Percentiles rank a stretch among this genome's conserved stretches.
phyloP scores from a whole-genome alignment of 2,113 vertebrate species.

The Phrynosoma blainvillii region DNA sequence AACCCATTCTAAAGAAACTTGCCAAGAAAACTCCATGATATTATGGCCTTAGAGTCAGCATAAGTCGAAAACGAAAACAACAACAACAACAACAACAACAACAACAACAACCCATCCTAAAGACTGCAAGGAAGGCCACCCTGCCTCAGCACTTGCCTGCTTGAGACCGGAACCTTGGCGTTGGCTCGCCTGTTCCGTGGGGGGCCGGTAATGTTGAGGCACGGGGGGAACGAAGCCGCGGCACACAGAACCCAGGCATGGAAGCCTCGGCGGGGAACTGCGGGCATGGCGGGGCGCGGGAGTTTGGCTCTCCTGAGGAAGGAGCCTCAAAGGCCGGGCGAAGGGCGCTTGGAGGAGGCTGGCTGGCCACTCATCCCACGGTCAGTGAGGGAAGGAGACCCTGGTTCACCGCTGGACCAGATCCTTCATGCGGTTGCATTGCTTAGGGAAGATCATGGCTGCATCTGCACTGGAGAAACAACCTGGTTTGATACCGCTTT shows the following conservation, averaged over 20 bases:
- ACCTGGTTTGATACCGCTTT: too few species aligned
- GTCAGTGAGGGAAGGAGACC: conserved; percentile 32
- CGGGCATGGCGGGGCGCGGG: neutral
- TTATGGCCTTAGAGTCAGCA: too few species aligned
- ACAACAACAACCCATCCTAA: too few species aligned
- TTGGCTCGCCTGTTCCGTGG: neutral
- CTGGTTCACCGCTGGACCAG: too few species aligned
- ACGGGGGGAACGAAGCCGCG: conserved; percentile 45
- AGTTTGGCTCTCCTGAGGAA: neutral
- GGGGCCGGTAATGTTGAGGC: neutral
- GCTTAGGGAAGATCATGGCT: too few species aligned
- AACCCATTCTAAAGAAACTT: too few species aligned
- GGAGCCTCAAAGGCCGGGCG: neutral
- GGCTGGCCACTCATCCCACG: conserved; percentile 57
- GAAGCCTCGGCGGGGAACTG: accelerated
- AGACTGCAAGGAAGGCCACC: neutral
- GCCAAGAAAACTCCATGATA: too few species aligned
- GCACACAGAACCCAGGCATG: accelerated
- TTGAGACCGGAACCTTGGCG: neutral
- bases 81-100: too few species aligned
- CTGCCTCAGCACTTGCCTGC: neutral
- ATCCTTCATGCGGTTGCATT: too few species aligned
- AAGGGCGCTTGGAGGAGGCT: conserved; percentile 11
- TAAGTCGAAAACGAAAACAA: too few species aligned
- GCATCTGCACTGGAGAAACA: too few species aligned